phyloP scores from a whole-genome alignment of 2,113 vertebrate genomes.

The Plecturocebus donacophilus region DNA sequence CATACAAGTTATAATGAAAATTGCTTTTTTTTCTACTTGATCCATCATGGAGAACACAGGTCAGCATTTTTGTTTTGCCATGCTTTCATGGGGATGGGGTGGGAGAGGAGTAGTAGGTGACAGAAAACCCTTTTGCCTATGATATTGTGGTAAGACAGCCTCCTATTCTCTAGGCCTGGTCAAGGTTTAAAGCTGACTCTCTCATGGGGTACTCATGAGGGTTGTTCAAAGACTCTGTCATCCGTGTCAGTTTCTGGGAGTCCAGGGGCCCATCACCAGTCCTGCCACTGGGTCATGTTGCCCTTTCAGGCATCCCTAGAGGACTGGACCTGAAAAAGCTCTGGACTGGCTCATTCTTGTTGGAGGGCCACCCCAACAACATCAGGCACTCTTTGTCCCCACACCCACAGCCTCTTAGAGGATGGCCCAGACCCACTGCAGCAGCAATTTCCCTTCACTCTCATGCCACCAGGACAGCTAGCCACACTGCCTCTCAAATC shows the following conservation, averaged over 20 bases:
- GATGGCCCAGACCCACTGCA: not conserved
- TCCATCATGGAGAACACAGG: not conserved
- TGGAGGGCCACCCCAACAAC: accelerated
- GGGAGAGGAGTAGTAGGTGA: not conserved
- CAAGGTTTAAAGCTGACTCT: not conserved
- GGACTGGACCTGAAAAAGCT: not conserved
- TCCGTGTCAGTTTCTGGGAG: not conserved
- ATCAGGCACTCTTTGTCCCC: not conserved
- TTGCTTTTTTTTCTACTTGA: not conserved
- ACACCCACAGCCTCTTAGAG: not conserved
- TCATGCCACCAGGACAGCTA: too few relatives aligned
- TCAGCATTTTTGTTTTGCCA: not conserved
- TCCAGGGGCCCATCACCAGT: not conserved
- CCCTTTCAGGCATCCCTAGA: not conserved
- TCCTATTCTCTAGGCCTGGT: not conserved
- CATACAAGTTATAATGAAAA: not conserved
- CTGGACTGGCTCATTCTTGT: not conserved
- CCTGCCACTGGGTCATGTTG: not conserved
- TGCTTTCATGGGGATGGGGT: not conserved
- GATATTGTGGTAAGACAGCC: not conserved
- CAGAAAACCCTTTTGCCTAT: not conserved
- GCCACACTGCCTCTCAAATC: not conserved
- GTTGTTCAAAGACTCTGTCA: not conserved
- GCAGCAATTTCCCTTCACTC: not conserved
- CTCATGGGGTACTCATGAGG: not conserved